Evolutionary conservation across 2,888 invertebrate genomes (phyloP), one percentile per base, ranked within the genome.

Genomic region (Sesia bembeciformis): DNA sequence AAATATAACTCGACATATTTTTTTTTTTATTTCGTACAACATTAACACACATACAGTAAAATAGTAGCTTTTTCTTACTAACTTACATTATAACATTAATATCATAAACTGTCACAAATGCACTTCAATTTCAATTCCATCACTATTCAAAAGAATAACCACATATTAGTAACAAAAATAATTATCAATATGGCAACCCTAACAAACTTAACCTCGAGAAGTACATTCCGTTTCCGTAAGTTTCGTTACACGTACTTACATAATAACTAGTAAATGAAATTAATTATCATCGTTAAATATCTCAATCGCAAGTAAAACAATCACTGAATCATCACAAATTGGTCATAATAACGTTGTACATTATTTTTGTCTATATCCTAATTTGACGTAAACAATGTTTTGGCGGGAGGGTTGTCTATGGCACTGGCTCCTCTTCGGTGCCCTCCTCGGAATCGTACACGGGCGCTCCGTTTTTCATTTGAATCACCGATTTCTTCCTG

Each of bases 381-480:
- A n/a, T 8, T 8, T 41, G 8, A 42, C 46, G 40, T 49, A 40
- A 43, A 42, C 40, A 38, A 40, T 49, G 52, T 51, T 56, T 56
- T 67, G 69, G 70, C 68, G 64, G 67, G 61, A 66, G 54, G 60
- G 62, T 65, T 64, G 62, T 72, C 81, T 90, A 91, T 70, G 91
- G 87, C 73, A 92, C 89, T 52, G 93, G 91, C 70, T 93, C 93
- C 60, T 93, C 93, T 64, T 93, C 93, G 39, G 93, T 93, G 56
- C 92, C 92, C 53, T 91, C 91, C 51, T 92, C 92, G 3, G 91
- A 91, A 57, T 90, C 90, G 63, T 90, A 90, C 0, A 90, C 90
- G 1, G 90, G 87, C 3, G 90, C 86, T 49, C 90, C 90, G 51
- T 90, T 88, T 58, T 87, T 87, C 75, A 91, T 91, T 69, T 91